A percentile compares a stretch with the other conserved stretches of the same genome.
These are phyloP conservation scores for Strigamia maritima DNA, from an alignment of 2,888 invertebrate genomes.

Conservation along the genomic window DNA sequence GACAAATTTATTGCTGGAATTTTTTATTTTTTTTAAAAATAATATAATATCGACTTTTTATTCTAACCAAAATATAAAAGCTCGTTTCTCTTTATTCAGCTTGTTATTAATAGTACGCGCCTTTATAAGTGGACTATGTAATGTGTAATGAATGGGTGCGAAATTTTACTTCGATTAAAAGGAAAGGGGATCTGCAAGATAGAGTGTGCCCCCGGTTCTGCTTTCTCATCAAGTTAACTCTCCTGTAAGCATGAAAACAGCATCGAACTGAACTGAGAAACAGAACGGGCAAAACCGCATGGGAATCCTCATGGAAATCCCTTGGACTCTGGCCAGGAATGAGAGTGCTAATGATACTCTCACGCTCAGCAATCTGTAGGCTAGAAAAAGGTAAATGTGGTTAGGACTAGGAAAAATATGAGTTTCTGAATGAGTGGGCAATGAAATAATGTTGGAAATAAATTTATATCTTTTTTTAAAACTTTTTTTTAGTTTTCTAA, in stretches of 20 bases:
- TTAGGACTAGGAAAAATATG: not conserved
- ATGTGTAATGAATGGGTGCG: not conserved
- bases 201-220: not conserved
- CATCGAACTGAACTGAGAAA: not conserved
- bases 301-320: constrained; percentile 23
- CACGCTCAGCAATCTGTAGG: constrained; percentile 6
- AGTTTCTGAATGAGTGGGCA: not conserved
- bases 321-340: constrained; percentile 3
- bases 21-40: too few relatives aligned
- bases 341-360: not conserved
- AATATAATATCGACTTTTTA: constrained; percentile 1
- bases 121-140: not conserved
- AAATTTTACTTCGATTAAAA: constrained; percentile 5
- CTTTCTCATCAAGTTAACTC: constrained; percentile 19
- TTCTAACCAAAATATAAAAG: not conserved
- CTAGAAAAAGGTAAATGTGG: not conserved
- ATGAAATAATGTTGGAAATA: too few relatives aligned
- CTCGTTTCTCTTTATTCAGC: not conserved
- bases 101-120: not conserved
- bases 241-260: constrained; percentile 10
- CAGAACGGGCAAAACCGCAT: not conserved
- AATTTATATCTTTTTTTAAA: not conserved
- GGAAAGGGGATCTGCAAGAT: not conserved
- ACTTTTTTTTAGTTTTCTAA: too few relatives aligned
- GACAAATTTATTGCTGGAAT: not conserved